Conservation (phyloP, 2,113 vertebrate genomes). For the Phainopepla nitens region DNA sequence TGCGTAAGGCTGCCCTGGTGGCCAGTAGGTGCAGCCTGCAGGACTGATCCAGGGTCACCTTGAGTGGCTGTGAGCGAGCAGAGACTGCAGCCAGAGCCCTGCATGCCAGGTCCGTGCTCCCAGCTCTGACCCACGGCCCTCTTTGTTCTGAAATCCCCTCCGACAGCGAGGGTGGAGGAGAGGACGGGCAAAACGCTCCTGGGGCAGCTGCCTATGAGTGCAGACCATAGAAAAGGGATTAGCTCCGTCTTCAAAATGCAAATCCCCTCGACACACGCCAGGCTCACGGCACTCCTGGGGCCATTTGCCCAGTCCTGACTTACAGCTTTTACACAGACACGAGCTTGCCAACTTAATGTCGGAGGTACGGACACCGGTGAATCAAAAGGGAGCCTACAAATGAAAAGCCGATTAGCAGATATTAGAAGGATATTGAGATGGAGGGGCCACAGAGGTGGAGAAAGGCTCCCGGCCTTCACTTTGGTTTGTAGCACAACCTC, state of each 20-base stretch:
- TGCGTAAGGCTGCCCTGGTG: not conserved
- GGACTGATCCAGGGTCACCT: not conserved
- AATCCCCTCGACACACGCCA: slow-evolving; percentile 45
- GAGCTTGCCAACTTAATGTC: slow-evolving; percentile 2
- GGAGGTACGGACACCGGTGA: not conserved
- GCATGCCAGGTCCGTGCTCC: fast-evolving
- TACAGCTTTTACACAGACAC: not conserved
- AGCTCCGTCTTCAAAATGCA: slow-evolving; percentile 29
- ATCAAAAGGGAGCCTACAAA: not conserved
- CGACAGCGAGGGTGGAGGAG: not conserved
- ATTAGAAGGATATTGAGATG: slow-evolving; percentile 16
- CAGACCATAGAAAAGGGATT: slow-evolving; percentile 44
- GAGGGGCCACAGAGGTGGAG: not conserved
- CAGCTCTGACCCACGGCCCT: not conserved
- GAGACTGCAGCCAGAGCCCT: not conserved
- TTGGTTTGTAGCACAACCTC: not conserved
- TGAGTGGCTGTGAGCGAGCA: not conserved
- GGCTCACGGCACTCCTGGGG: not conserved
- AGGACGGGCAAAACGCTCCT: not conserved
- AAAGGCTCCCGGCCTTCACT: not conserved
- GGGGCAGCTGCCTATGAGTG: slow-evolving; percentile 25
- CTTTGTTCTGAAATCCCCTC: slow-evolving; percentile 1
- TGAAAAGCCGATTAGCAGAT: slow-evolving; percentile 24
- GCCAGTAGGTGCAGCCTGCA: not conserved
- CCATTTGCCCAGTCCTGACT: not conserved